Evolutionary conservation across 2,113 vertebrate genomes (phyloP).

Genomic region (Centrocercus urophasianus): DNA sequence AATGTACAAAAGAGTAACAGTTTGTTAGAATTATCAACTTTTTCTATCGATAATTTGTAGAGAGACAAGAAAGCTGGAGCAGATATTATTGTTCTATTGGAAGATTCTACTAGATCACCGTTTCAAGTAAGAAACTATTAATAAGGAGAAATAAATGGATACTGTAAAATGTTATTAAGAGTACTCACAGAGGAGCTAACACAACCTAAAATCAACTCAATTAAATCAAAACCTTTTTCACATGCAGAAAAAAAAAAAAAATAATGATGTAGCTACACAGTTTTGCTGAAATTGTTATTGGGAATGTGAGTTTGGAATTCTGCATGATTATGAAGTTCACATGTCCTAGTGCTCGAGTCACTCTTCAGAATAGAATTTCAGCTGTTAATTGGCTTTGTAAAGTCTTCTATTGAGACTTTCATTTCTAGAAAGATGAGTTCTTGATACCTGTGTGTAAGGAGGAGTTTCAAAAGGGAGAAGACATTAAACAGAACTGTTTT

Average conservation of each 20-base stretch:
- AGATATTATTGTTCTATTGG: neutral
- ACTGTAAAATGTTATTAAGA: neutral
- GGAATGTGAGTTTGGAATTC: neutral
- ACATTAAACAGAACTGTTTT: neutral
- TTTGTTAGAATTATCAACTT: conserved; percentile 12
- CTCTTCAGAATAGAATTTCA: neutral
- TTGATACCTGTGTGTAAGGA: neutral
- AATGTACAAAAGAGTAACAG: neutral
- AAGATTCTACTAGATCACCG: neutral
- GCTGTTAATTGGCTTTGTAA: neutral
- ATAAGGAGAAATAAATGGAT: neutral
- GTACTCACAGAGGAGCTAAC: neutral
- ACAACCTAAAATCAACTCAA: neutral
- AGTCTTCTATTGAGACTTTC: neutral
- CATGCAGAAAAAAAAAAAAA: neutral
- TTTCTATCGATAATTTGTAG: neutral
- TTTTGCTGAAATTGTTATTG: neutral
- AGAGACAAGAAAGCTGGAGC: neutral
- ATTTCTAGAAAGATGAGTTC: neutral
- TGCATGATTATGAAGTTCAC: rapidly evolving
- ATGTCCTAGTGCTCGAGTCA: neutral
- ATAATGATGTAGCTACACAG: neutral
- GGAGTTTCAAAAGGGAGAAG: neutral
- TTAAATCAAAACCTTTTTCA: neutral
- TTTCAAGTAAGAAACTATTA: neutral